Evolutionary conservation across 2,888 invertebrate genomes (phyloP), one percentile per base, ranked within the genome.

Genomic region (Machimus atricapillus): DNA sequence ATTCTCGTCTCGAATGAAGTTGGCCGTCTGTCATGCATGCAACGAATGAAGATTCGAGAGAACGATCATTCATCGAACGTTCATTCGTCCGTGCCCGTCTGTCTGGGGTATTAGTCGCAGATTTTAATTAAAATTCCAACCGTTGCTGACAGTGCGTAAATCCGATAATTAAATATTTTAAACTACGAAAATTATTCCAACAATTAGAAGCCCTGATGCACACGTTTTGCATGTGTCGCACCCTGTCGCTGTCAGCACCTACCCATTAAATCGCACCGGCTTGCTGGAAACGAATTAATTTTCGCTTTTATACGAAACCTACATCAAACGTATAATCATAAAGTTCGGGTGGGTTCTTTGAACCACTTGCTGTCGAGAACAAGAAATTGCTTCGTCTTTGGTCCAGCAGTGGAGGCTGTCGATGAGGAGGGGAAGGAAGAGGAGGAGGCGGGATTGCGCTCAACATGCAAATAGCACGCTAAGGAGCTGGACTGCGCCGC

Each of bases 61-160:
- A n/a, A n/a, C n/a, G n/a, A n/a, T n/a, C n/a, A n/a, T n/a, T n/a
- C n/a, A n/a, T n/a, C n/a, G n/a, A n/a, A n/a, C n/a, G n/a, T n/a
- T n/a, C n/a, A n/a, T n/a, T n/a, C n/a, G n/a, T n/a, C n/a, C n/a
- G n/a, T n/a, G n/a, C n/a, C n/a, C n/a, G n/a, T n/a, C n/a, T n/a
- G n/a, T n/a, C n/a, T n/a, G n/a, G n/a, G n/a, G n/a, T n/a, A n/a
- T n/a, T 66, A 66, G 66, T 23, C 23, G 23, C 66, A 7, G 27
- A 66, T 66, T 81, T 81, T 81, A 81, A 81, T 81, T 81, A 81
- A 81, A 81, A 81, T 81, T 81, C 81, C 81, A 52, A 27, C 12
- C 7, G 31, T 16, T 56, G 27, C 8, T 81, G 81, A 43, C 81
- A 81, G 43, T 81, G 81, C 31, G 31, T 31, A 27, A 56, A 31